A percentile compares a stretch with the other conserved stretches of the same genome.
Evolutionary conservation across 2,797 vertebrate genomes (phyloP).

Genomic region (Ciconia nigra): DNA sequence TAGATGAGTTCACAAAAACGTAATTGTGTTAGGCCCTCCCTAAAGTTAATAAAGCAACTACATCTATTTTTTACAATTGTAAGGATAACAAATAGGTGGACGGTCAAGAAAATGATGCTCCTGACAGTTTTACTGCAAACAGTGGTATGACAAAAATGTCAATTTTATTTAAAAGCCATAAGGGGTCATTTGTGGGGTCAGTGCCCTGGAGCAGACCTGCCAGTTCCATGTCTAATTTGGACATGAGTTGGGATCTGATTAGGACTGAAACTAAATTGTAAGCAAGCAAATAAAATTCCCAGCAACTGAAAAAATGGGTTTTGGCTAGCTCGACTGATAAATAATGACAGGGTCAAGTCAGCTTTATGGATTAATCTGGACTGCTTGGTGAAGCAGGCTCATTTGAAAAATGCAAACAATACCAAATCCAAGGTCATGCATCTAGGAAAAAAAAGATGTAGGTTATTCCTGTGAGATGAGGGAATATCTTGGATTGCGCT

Average conservation of each 20-base stretch:
- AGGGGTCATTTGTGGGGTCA: neutral
- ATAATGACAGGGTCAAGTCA: neutral
- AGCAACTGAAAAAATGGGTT: neutral
- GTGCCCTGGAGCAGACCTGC: neutral
- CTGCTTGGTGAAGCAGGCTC: neutral
- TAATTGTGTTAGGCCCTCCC: neutral
- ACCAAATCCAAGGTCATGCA: neutral
- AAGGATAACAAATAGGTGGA: neutral
- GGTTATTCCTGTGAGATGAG: neutral
- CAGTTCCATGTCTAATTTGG: neutral
- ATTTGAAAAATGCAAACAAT: neutral
- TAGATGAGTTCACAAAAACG: neutral
- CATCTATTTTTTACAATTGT: neutral
- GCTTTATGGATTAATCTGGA: neutral
- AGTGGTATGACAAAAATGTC: neutral
- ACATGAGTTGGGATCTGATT: neutral
- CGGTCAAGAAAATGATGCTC: neutral
- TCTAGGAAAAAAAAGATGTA: neutral
- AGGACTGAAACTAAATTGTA: neutral
- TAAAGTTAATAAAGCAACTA: neutral
- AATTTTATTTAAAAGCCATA: neutral
- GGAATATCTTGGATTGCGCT: neutral
- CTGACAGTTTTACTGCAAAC: neutral
- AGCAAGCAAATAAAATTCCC: neutral
- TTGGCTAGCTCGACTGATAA: neutral